Percentiles rank a stretch among this genome's conserved stretches.
These are phyloP conservation scores for Leucosticte australis DNA, from an alignment of 2,113 vertebrate genomes.

Conservation along the genomic window DNA sequence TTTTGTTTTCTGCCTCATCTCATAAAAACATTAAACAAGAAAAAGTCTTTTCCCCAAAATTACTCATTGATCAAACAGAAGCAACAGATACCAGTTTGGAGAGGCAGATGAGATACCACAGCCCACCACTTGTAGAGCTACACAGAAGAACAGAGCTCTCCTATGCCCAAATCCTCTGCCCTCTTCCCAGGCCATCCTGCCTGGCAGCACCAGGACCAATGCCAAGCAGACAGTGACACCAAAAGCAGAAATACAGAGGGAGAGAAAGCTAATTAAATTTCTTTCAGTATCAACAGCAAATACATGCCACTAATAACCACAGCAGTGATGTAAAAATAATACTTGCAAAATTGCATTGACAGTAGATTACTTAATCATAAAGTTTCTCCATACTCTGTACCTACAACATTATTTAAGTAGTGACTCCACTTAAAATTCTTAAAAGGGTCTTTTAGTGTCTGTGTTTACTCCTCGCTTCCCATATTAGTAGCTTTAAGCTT, in stretches of 20 bases:
- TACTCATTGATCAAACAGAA: neutral
- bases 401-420: neutral
- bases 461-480: neutral
- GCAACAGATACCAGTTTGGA: neutral
- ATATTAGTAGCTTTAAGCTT: neutral
- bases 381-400: neutral
- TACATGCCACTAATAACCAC: neutral
- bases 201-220: neutral
- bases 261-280: neutral
- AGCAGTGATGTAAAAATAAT: conserved; percentile 17
- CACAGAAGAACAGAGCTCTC: neutral
- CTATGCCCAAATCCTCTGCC: neutral
- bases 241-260: neutral
- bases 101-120: neutral
- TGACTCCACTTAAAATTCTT: neutral
- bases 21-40: neutral
- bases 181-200: neutral
- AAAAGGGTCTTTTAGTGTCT: neutral
- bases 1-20: neutral
- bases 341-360: neutral
- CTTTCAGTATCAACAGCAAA: conserved; percentile 1
- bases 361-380: neutral
- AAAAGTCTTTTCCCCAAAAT: neutral
- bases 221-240: neutral
- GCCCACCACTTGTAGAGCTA: neutral